Evolutionary conservation across 2,888 invertebrate species (phyloP), one percentile per base, ranked within the genome.

Genomic region (Dicyrtoma fusca): DNA sequence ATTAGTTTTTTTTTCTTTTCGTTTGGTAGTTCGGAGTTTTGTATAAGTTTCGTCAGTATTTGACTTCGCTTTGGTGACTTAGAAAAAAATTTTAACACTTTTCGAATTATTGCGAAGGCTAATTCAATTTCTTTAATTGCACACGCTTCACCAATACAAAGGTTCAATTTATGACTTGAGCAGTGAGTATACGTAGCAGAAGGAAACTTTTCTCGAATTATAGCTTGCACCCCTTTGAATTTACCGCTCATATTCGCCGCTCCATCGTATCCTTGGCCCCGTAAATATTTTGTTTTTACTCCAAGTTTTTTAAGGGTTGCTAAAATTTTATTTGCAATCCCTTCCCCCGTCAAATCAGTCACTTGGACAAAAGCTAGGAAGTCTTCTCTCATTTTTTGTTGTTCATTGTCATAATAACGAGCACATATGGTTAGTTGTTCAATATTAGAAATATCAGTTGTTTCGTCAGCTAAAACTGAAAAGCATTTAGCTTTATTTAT

Each of bases 201-300:
- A 34, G 34, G 34, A 34, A 5, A 34, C 8, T 53, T 19, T 17
- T 53, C 19, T 17, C 19, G 17, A 1, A 53, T 19, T n/a, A 17
- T 10, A 17, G 53, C 10, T 3, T 53, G 53, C 2, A 53, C 53
- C 8, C 53, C n/a, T 17, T 21, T 17, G 19, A 21, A 10, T 2
- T 53, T 19, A 17, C 53, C 21, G 8, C 19, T 17, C 53, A 53
- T 53, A 17, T 14, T 17, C 8, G 2, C 8, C 2, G 53, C 53
- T 2, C 53, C 53, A 53, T 53, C 53, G 8, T 53, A 53, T 1
- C 53, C 53, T 53, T 53, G 53, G 19, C 53, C 53, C 21, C 17
- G n/a, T 17, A 53, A 1, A 17, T 53, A 53, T 11, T 10, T 17
- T 1, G 53, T 21, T 17, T 53, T 21, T 4, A 10, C 21, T 17